A percentile compares a stretch with the other conserved stretches of the same genome.
phyloP scores from a whole-genome alignment of 1,140 invertebrate genomes.

The Diplogasteroides magnus region DNA sequence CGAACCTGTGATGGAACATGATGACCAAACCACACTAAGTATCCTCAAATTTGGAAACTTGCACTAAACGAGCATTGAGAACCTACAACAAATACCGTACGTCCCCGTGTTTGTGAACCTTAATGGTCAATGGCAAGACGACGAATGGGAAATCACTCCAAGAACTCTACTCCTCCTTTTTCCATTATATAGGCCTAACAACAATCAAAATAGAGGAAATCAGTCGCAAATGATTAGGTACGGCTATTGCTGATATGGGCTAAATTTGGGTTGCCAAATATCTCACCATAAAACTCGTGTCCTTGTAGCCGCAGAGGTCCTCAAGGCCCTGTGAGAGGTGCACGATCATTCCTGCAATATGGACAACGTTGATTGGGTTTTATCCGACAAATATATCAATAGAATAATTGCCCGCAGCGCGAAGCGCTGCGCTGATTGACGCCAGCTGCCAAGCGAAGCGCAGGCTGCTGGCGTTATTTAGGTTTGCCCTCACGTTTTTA shows the following conservation, averaged over 20 bases:
- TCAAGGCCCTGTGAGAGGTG: slow-evolving; percentile 48
- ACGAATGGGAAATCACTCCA: slow-evolving; percentile 25
- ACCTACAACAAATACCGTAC: neutral
- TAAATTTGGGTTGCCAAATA: neutral
- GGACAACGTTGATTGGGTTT: too few relatives aligned
- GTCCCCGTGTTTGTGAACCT: slow-evolving; percentile 29
- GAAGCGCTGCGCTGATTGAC: too few relatives aligned
- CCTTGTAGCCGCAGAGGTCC: slow-evolving; percentile 32
- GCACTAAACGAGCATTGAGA: neutral
- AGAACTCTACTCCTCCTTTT: neutral
- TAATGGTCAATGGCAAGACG: slow-evolving; percentile 22
- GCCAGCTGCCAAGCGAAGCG: too few relatives aligned
- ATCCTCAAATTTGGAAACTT: neutral
- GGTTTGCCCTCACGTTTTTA: too few relatives aligned
- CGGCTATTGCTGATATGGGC: neutral
- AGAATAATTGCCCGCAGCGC: too few relatives aligned
- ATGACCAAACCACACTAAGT: neutral
- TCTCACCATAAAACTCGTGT: slow-evolving; percentile 26
- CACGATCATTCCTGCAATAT: slow-evolving; percentile 31
- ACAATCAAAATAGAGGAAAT: neutral
- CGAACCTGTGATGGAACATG: neutral
- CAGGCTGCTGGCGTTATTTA: too few relatives aligned
- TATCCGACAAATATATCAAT: too few relatives aligned
- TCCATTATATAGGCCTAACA: neutral
- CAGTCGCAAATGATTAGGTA: neutral